phyloP scores from a whole-genome alignment of 2,888 invertebrate species.

The Mongoloraphidia duomilia region DNA sequence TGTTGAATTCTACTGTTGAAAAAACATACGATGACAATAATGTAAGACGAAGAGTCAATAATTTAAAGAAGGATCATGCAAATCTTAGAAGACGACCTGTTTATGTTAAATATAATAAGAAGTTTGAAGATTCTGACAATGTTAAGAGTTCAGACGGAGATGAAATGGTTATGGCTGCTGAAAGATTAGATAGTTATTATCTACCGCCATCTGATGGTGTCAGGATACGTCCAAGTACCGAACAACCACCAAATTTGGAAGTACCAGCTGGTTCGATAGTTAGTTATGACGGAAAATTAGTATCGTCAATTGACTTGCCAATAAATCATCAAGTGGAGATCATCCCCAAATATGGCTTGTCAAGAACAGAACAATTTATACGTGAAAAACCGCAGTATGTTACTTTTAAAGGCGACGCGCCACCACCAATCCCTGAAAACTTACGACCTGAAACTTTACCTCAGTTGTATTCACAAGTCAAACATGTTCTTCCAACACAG shows the following conservation, averaged over 20 bases:
- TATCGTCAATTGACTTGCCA: slow-evolving; percentile 48
- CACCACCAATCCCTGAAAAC: slow-evolving; percentile 38
- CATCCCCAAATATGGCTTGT: slow-evolving; percentile 22
- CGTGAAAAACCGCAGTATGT: slow-evolving; percentile 56
- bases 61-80: too few relatives aligned
- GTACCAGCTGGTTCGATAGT: slow-evolving; percentile 45
- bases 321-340: slow-evolving; percentile 24
- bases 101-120: not conserved
- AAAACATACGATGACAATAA: slow-evolving; percentile 19
- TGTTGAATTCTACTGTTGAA: slow-evolving; percentile 18
- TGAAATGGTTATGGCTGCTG: slow-evolving; percentile 55
- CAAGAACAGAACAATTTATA: slow-evolving; percentile 43
- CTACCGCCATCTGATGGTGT: slow-evolving; percentile 55
- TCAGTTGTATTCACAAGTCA: slow-evolving; percentile 21
- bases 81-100: not conserved
- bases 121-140: not conserved
- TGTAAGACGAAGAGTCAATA: slow-evolving; percentile 26
- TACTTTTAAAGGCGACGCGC: slow-evolving; percentile 58
- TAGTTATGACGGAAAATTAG: slow-evolving; percentile 61
- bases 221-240: slow-evolving; percentile 21
- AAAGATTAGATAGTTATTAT: slow-evolving; percentile 56
- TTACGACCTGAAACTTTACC: slow-evolving; percentile 26
- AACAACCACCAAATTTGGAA: slow-evolving; percentile 31
- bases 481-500: slow-evolving; percentile 2
- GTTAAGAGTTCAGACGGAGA: slow-evolving; percentile 25